Evolutionary conservation across 2,113 vertebrate genomes (phyloP).

Genomic region (Rhodinocichla rosea): DNA sequence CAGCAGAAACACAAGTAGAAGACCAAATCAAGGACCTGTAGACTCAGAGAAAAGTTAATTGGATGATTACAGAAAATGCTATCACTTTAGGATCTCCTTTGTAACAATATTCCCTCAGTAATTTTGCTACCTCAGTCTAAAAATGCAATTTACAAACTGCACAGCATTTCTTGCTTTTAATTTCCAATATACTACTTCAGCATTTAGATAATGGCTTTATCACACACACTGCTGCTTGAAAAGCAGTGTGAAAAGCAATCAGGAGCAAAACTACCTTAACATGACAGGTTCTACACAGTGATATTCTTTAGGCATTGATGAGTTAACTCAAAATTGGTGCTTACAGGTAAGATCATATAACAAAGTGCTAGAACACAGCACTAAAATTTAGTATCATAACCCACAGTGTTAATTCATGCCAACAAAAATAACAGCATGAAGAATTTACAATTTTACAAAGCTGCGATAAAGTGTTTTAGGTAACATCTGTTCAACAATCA

Average conservation of each 20-base stretch:
- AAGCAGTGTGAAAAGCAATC: conserved; percentile 35
- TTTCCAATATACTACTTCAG: conserved; percentile 29
- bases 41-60: background rate
- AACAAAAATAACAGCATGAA: conserved; percentile 76
- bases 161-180: conserved; percentile 24
- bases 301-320: conserved; percentile 68
- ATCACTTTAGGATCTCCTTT: background rate
- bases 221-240: background rate
- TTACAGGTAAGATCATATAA: conserved; percentile 75
- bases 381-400: conserved; percentile 72
- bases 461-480: conserved; percentile 65
- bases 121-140: background rate
- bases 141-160: background rate
- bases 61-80: background rate
- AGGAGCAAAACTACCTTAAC: conserved; percentile 55
- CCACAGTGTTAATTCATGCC: conserved; percentile 68
- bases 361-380: conserved; percentile 66
- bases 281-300: conserved; percentile 26
- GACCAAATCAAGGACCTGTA: background rate
- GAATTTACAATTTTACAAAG: conserved; percentile 72
- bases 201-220: conserved; percentile 35
- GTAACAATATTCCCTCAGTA: background rate
- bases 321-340: conserved; percentile 61
- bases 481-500: conserved; percentile 75
- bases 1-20: background rate